These are phyloP conservation scores for Cherax quadricarinatus DNA, from an alignment of 1,140 invertebrate genomes.

Conservation along the genomic window DNA sequence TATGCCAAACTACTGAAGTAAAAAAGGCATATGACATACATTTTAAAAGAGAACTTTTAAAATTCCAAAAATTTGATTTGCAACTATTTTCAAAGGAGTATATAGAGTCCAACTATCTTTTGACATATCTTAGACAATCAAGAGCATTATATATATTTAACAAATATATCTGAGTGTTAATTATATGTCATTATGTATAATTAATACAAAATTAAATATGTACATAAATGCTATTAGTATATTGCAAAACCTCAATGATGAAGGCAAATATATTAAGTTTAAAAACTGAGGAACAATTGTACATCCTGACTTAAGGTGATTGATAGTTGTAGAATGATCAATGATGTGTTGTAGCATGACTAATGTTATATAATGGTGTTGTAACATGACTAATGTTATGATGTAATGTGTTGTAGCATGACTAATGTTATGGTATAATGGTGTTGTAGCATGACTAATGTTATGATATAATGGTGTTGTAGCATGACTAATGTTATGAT, in stretches of 20 bases:
- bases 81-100: not conserved
- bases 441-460: too few species aligned
- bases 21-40: not conserved
- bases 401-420: too few species aligned
- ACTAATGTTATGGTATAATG: too few species aligned
- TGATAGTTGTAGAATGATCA: too few species aligned
- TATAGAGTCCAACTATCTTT: not conserved
- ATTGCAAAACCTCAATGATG: not conserved
- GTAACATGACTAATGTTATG: too few species aligned
- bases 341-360: too few species aligned
- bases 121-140: not conserved
- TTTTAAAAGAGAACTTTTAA: not conserved
- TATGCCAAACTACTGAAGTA: not conserved
- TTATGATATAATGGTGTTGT: too few species aligned
- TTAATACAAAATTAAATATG: slow-evolving; percentile 2
- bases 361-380: too few species aligned
- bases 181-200: not conserved
- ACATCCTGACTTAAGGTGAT: not conserved
- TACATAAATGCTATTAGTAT: not conserved
- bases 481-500: too few species aligned
- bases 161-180: not conserved
- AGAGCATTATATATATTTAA: not conserved
- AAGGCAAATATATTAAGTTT: not conserved
- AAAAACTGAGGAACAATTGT: slow-evolving; percentile 12
- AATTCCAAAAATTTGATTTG: not conserved